Percentiles rank a stretch among this genome's conserved stretches.
phyloP scores from a whole-genome alignment of 1,140 invertebrate species.

The Platorchestia sp. region DNA sequence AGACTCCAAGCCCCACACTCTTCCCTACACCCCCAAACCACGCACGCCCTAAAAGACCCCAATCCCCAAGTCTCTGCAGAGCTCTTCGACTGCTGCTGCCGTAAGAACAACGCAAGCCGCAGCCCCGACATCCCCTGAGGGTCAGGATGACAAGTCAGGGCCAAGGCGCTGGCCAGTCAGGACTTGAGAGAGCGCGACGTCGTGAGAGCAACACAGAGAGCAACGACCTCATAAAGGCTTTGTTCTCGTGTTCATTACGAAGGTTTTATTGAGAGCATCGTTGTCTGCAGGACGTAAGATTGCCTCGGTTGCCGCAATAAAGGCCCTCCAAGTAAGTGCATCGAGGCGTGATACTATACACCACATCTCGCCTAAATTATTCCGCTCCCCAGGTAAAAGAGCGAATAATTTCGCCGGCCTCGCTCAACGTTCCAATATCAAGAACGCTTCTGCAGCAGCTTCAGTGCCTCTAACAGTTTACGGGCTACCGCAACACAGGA shows the following conservation, averaged over 20 bases:
- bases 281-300: slow-evolving; percentile 32
- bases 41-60: too few species aligned
- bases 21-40: too few species aligned
- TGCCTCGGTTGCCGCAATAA: slow-evolving; percentile 37
- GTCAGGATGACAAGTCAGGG: background rate
- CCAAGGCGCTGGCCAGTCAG: background rate
- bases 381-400: slow-evolving; percentile 12
- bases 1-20: too few species aligned
- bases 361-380: slow-evolving; percentile 32
- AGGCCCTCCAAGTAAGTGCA: slow-evolving; percentile 20
- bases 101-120: too few species aligned
- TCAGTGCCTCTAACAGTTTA: background rate
- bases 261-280: slow-evolving; percentile 44
- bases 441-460: background rate
- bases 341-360: background rate
- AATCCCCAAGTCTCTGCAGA: too few species aligned
- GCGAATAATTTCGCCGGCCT: slow-evolving; percentile 22
- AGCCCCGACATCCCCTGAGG: background rate
- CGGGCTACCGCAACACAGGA: background rate
- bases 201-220: background rate
- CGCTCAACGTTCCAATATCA: background rate
- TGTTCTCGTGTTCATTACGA: slow-evolving; percentile 24
- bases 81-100: too few species aligned
- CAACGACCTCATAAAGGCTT: slow-evolving; percentile 12
- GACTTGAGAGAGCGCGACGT: background rate